phyloP scores from a whole-genome alignment of 2,797 vertebrate species.

The Xiphophorus birchmanni region DNA sequence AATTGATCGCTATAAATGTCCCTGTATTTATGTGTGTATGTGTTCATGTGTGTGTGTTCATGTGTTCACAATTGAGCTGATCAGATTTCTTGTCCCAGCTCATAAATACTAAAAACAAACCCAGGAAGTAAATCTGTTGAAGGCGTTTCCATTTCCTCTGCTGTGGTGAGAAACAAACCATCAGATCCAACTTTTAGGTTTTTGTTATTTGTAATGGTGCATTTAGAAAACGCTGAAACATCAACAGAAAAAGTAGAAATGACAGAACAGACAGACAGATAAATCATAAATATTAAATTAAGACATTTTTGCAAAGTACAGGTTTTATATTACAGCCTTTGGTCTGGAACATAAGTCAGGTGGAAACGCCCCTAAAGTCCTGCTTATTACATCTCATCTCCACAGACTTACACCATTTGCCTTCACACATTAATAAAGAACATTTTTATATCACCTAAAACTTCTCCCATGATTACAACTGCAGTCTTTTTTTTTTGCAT shows the following conservation, averaged over 20 bases:
- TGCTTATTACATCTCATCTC: slow-evolving; percentile 50
- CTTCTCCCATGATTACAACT: slow-evolving; percentile 27
- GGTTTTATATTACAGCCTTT: slow-evolving; percentile 69
- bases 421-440: slow-evolving; percentile 46
- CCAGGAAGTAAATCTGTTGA: neutral
- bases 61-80: neutral
- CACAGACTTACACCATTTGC: slow-evolving; percentile 39
- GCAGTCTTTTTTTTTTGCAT: slow-evolving; percentile 64
- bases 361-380: slow-evolving; percentile 66
- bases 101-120: neutral
- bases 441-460: slow-evolving; percentile 53
- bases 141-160: neutral
- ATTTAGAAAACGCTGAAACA: slow-evolving; percentile 80
- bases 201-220: slow-evolving; percentile 68
- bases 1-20: neutral
- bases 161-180: neutral
- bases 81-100: neutral
- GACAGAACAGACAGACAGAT: slow-evolving; percentile 59
- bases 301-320: slow-evolving; percentile 71
- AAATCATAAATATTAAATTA: slow-evolving; percentile 70
- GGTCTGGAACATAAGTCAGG: slow-evolving; percentile 64
- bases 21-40: no score
- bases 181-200: slow-evolving; percentile 37
- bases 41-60: no score
- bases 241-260: slow-evolving; percentile 73